Percentiles rank a stretch among this genome's conserved stretches.
Conservation (phyloP, 2,888 invertebrate species). For the Caenorhabditis sp. region DNA sequence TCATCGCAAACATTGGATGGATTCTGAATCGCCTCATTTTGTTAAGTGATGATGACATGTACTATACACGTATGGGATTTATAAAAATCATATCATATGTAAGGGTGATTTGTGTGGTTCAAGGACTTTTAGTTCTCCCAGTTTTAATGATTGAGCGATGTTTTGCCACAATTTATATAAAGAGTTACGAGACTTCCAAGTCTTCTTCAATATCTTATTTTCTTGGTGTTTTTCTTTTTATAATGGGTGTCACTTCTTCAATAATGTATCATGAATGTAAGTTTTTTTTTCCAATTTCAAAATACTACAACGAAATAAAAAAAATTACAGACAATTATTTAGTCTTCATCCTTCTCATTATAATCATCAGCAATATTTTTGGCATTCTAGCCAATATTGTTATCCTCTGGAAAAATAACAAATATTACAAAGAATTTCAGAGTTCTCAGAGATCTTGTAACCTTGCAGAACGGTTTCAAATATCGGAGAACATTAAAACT, state of each 20-base stretch:
- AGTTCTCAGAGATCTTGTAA: background rate
- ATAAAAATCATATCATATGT: conserved; percentile 15
- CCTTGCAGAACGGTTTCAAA: conserved; percentile 12
- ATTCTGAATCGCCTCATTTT: background rate
- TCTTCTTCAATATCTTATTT: conserved; percentile 3
- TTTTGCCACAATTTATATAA: conserved; percentile 11
- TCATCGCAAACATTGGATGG: conserved; percentile 20
- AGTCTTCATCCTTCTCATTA: conserved; percentile 5
- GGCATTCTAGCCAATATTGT: conserved; percentile 17
- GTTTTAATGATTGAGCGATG: conserved; percentile 16
- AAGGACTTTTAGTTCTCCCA: conserved; percentile 20
- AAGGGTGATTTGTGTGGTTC: conserved; percentile 15
- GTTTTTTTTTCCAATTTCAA: background rate
- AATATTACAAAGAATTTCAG: background rate
- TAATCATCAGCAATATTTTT: conserved; percentile 8
- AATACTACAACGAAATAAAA: conserved; percentile 10
- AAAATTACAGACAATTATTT: too few species aligned
- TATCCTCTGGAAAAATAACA: conserved; percentile 8
- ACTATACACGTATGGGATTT: background rate
- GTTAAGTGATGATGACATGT: background rate
- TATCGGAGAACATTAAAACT: conserved; percentile 25
- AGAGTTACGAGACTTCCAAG: conserved; percentile 10
- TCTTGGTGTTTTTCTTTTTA: conserved; percentile 3
- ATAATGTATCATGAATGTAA: conserved; percentile 19
- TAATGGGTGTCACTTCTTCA: conserved; percentile 9